Conservation (phyloP, 2,888 invertebrate genomes). For the Drosophila limbata region DNA sequence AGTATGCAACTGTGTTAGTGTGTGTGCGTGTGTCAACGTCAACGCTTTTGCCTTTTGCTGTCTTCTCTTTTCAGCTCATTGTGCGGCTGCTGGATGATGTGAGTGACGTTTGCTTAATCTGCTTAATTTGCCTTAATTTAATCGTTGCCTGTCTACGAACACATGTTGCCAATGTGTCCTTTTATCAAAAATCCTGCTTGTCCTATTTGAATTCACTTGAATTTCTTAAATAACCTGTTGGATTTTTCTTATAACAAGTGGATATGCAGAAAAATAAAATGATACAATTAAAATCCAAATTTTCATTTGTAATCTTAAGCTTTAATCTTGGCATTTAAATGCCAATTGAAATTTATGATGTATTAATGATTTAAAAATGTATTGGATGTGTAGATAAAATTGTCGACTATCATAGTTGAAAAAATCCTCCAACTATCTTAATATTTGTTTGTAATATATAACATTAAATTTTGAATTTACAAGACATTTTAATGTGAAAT, state of each 20-base stretch:
- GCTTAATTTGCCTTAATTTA: constrained; percentile 76
- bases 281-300: too few species aligned
- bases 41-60: constrained; percentile 68
- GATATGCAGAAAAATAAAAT: too few species aligned
- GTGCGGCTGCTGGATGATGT: constrained; percentile 60
- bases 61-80: constrained; percentile 37
- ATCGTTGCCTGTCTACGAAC: constrained; percentile 46
- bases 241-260: not conserved
- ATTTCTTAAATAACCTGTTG: constrained; percentile 70
- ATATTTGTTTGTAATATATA: too few species aligned
- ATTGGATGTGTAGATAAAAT: too few species aligned
- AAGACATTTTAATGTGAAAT: too few species aligned
- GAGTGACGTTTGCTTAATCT: constrained; percentile 64
- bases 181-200: constrained; percentile 33
- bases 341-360: too few species aligned
- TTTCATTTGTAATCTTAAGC: too few species aligned
- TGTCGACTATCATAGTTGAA: too few species aligned
- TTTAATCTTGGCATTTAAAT: too few species aligned
- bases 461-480: too few species aligned
- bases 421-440: too few species aligned
- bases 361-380: too few species aligned
- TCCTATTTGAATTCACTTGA: not conserved
- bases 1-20: constrained; percentile 20
- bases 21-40: constrained; percentile 48
- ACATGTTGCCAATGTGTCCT: constrained; percentile 51